Conservation (phyloP, 1,140 invertebrate species). For the Asobara japonica region DNA sequence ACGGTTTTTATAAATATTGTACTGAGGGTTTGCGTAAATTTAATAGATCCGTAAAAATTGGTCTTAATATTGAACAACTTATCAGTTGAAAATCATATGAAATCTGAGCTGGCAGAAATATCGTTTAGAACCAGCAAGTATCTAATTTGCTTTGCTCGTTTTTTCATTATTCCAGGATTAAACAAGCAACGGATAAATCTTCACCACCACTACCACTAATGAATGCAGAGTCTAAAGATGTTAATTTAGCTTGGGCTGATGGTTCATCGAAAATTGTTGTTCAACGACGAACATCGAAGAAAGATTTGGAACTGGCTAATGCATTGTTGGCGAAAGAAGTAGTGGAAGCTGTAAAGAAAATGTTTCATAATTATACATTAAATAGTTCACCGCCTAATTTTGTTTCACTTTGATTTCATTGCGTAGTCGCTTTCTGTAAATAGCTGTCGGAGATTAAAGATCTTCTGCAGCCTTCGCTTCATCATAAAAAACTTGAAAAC, state of each 20-base stretch:
- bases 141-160: constrained; percentile 18
- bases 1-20: too few species aligned
- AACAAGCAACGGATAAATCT: constrained; percentile 50
- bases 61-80: too few species aligned
- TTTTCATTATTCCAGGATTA: constrained; percentile 46
- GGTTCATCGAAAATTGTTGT: constrained; percentile 43
- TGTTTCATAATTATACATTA: neutral
- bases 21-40: too few species aligned
- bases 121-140: too few species aligned
- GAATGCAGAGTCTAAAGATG: constrained; percentile 37
- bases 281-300: constrained; percentile 46
- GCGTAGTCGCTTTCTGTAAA: too few species aligned
- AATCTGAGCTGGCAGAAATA: too few species aligned
- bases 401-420: too few species aligned
- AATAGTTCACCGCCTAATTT: neutral
- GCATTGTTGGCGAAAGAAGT: constrained; percentile 48
- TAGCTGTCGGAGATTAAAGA: too few species aligned
- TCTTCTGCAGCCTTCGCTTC: too few species aligned
- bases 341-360: constrained; percentile 41
- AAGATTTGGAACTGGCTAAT: constrained; percentile 51
- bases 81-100: too few species aligned
- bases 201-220: neutral
- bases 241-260: constrained; percentile 35
- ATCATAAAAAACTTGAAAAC: too few species aligned
- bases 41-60: too few species aligned